Base-by-base conservation (phyloP, 2,113 vertebrate genomes). In the Camelus dromedarius region DNA sequence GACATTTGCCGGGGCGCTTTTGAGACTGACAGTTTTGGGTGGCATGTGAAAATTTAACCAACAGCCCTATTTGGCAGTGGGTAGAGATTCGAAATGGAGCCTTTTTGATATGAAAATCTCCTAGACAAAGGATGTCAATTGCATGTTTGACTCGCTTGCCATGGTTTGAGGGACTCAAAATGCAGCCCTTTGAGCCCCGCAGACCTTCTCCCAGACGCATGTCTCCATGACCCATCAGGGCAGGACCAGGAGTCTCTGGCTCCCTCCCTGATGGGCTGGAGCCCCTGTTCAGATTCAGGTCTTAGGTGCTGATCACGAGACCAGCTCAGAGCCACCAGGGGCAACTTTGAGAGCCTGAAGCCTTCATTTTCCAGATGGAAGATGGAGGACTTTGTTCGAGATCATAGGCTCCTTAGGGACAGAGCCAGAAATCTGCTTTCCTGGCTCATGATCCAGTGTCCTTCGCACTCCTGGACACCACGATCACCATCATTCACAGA, bases 51-150 rank as follows among this genome's bases (percentile, higher is more conserved):
- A 97, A 81, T 84, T 97, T 87, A 52, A 97, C 54, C 91, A 97
- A 95, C 75, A 80, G 85, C 85, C 98, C 79, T 82, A 87, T 91
- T 96, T 85, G 92, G 95, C 97, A 97, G 95, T 90, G 87, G 92
- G 52, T 93, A 97, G 93, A 46, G 48, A 90, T 83, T 96, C 46
- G 13, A 96, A 97, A 89, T 88, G 91, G 84, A 97, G 89, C 89
- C 92, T 97, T 98, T 96, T 97, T 98, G 93, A 96, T 92, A 77
- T 30, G 94, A 97, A 98, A 98, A 97, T 98, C 93, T 89, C 95
- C 67, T 75, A 94, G 90, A 98, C 93, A 96, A 95, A 98, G 95
- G 96, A 67, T 80, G 93, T 91, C 92, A 95, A 46, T 70, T 92
- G 97, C n/a, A 2, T 94, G 88, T 96, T 95, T 98, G 95, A 97